Evolutionary conservation across 2,888 invertebrate genomes (phyloP).

Genomic region (Chydorus sphaericus): DNA sequence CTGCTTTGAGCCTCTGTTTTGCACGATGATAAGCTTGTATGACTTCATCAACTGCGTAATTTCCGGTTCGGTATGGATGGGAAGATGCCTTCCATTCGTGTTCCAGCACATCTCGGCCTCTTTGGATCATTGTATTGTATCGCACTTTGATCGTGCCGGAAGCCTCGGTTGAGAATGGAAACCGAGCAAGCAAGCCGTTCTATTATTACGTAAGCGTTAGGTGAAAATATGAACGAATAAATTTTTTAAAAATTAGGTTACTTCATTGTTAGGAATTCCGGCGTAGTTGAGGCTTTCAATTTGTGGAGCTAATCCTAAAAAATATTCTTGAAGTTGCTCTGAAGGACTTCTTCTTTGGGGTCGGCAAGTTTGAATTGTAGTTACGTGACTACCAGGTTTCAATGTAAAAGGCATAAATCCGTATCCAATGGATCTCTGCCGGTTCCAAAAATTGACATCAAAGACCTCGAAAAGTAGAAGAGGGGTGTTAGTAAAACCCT

Average conservation of each 20-base stretch:
- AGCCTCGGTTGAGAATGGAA: background rate
- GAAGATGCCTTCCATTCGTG: background rate
- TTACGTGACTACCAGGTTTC: background rate
- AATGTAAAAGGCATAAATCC: background rate
- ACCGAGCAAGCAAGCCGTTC: background rate
- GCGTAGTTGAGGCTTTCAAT: slow-evolving; percentile 6
- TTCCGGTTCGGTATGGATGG: background rate
- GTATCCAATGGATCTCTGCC: slow-evolving; percentile 3
- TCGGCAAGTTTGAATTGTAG: background rate
- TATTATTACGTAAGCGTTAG: background rate
- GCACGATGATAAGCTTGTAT: background rate
- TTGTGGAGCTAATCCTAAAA: background rate
- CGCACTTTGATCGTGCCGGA: background rate
- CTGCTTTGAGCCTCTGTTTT: background rate
- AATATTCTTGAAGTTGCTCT: background rate
- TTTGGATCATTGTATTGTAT: background rate
- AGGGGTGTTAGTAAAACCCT: background rate
- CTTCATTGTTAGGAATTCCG: background rate
- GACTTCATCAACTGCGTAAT: background rate
- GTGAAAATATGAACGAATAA: background rate
- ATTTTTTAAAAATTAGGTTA: background rate
- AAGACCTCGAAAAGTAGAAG: background rate
- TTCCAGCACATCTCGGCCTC: background rate
- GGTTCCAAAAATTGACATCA: background rate
- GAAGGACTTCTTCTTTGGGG: background rate